Evolutionary conservation across 2,113 vertebrate genomes (phyloP), one percentile per base, ranked within the genome.

Genomic region (Pluvianellus socialis): DNA sequence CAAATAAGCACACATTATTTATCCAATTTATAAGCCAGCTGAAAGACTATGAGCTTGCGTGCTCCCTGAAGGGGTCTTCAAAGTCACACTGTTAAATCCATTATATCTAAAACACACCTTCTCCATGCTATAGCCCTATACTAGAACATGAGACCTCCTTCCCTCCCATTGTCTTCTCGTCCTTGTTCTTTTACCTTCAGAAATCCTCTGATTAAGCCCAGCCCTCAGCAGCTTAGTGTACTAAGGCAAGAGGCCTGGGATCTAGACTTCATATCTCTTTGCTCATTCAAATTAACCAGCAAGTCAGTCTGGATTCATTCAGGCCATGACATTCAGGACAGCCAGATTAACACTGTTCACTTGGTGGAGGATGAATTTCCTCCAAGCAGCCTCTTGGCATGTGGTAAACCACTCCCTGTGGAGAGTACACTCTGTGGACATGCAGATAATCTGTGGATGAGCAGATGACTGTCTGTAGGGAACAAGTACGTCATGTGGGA

Each of bases 1-100:
- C 53, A 91, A 82, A 94, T 61, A 72, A 90, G 86, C 14, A 75
- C 33, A 44, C 2, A 12, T n/a, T 44, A 44, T 93, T 91, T 74
- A 56, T 35, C 17, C 15, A 58, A 30, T 77, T 81, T 73, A 77
- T 86, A 73, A 59, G 14, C 14, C 50, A 92, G 15, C 5, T 47
- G 71, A 92, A 85, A 92, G 49, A 19, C 42, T 45, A 12, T n/a
- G 22, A 85, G 18, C 20, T 53, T 61, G 12, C 21, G 32, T 82
- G 17, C 7, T 76, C 12, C 8, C 19, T 1, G 3, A 66, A 82
- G 12, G 6, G 4, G 3, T 86, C 38, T 83, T 86, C 71, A 77
- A 18, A 82, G 3, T 32, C 17, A 42, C 24, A 21, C 6, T 15
- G 8, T 42, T 14, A 52, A 68, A 27, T 53, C 23, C 3, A 7